phyloP scores from a whole-genome alignment of 2,113 vertebrate species.

The Megaleporinus macrocephalus region DNA sequence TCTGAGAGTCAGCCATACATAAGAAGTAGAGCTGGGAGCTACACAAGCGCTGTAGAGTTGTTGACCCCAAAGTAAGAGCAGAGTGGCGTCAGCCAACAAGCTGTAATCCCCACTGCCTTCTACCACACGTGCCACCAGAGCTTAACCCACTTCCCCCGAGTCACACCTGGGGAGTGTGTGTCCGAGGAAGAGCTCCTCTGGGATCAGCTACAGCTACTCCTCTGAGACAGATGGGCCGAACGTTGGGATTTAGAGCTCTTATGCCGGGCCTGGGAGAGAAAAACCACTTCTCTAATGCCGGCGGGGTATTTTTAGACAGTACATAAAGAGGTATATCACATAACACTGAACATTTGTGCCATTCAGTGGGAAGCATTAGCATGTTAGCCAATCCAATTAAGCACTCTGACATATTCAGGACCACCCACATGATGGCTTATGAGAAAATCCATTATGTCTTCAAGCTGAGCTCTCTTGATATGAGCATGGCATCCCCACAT shows the following conservation, averaged over 20 bases:
- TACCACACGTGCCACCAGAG: background rate
- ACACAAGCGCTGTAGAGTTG: background rate
- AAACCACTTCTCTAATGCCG: background rate
- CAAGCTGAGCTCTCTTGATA: background rate
- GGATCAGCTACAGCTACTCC: background rate
- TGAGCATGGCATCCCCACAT: background rate
- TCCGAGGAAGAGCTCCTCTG: background rate
- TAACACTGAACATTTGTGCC: background rate
- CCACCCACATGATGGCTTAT: background rate
- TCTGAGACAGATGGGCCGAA: background rate
- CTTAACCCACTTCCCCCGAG: background rate
- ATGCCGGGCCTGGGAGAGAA: background rate
- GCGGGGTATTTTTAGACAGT: background rate
- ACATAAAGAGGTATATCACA: background rate
- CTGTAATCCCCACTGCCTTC: constrained; percentile 13
- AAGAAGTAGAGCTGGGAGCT: background rate
- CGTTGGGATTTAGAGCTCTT: background rate
- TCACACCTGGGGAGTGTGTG: background rate
- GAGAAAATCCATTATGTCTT: background rate
- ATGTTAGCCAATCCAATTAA: background rate
- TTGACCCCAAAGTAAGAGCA: background rate
- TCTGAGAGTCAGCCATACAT: background rate
- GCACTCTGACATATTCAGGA: background rate
- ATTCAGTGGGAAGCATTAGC: background rate
- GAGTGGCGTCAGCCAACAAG: too few species aligned